Evolutionary conservation across 2,113 vertebrate genomes (phyloP).

Genomic region (Silurus glanis): DNA sequence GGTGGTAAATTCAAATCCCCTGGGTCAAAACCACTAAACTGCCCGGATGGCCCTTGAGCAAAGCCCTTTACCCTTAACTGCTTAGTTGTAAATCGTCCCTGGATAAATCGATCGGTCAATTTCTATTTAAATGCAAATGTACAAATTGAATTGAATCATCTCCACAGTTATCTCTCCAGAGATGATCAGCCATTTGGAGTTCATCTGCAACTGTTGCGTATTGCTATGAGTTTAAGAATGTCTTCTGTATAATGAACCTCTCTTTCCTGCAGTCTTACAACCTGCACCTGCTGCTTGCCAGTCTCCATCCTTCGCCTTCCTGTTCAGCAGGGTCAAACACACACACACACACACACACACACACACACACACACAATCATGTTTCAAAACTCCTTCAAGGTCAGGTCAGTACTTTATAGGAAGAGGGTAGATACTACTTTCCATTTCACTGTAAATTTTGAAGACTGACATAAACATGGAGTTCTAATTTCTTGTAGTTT

Average conservation of each 20-base stretch:
- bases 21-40: too few species aligned
- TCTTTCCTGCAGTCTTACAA: conserved; percentile 91
- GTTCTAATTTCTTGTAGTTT: conserved; percentile 94
- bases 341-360: conserved; percentile 80
- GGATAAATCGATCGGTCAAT: too few species aligned
- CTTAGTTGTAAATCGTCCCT: too few species aligned
- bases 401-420: background rate
- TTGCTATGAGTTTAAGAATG: conserved; percentile 93
- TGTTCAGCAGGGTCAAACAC: conserved; percentile 81
- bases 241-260: conserved; percentile 97
- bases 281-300: conserved; percentile 97
- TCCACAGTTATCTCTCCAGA: background rate
- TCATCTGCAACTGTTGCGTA: conserved; percentile 98
- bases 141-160: background rate
- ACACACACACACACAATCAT: background rate
- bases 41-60: too few species aligned
- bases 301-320: conserved; percentile 94
- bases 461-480: conserved; percentile 98
- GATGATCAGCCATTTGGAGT: background rate
- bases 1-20: too few species aligned
- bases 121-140: background rate
- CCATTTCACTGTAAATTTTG: conserved; percentile 99
- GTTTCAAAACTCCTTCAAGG: background rate
- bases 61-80: too few species aligned
- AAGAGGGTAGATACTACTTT: conserved; percentile 52